phyloP scores from a whole-genome alignment of 2,113 vertebrate species.

The Tapirus terrestris region DNA sequence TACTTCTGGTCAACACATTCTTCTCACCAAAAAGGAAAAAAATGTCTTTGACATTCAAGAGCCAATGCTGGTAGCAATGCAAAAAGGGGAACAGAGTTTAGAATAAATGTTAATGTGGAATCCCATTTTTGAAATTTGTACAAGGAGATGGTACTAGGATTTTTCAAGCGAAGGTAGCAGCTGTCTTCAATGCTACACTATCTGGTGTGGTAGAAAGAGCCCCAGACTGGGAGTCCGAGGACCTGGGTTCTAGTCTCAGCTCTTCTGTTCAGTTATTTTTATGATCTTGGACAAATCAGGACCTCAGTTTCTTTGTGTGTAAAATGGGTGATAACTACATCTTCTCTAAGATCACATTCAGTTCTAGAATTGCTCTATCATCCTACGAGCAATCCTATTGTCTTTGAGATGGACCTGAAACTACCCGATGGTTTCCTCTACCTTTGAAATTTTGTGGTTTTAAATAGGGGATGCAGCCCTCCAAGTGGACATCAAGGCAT shows the following conservation, averaged over 20 bases:
- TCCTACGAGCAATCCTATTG: neutral
- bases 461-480: neutral
- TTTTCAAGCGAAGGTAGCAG: neutral
- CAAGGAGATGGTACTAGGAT: neutral
- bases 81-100: neutral
- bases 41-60: neutral
- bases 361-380: neutral
- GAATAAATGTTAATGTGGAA: neutral
- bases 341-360: neutral
- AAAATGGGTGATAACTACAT: neutral
- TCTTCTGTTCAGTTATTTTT: neutral
- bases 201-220: neutral
- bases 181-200: neutral
- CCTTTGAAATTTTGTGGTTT: neutral
- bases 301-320: neutral
- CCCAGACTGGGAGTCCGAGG: neutral
- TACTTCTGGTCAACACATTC: neutral
- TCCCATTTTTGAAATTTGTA: neutral
- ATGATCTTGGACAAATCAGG: neutral
- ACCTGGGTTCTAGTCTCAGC: neutral
- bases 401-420: slow-evolving; percentile 15
- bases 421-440: neutral
- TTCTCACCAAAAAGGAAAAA: neutral
- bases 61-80: neutral
- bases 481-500: neutral